phyloP scores from a whole-genome alignment of 2,113 vertebrate genomes.

The Emydura subglobosa region DNA sequence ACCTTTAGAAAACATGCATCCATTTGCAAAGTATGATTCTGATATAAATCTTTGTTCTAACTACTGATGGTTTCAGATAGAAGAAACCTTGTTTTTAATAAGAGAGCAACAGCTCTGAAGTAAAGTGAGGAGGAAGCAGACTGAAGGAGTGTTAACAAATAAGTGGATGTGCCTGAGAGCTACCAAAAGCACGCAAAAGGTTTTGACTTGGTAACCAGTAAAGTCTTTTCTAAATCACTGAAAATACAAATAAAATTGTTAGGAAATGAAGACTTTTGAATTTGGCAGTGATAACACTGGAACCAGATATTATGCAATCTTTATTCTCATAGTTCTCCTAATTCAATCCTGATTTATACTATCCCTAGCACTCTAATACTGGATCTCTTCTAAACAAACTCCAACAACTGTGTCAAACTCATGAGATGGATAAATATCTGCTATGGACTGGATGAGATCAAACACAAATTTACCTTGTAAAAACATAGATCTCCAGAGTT shows the following conservation, averaged over 20 bases:
- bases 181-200: not conserved
- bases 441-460: not conserved
- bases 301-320: fast-evolving
- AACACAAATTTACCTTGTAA: not conserved
- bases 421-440: not conserved
- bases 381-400: not conserved
- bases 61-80: not conserved
- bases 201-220: not conserved
- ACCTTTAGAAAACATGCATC: conserved; percentile 5
- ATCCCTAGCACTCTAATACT: too few relatives aligned
- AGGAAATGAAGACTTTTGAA: not conserved
- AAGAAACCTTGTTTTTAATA: not conserved
- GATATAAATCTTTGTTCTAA: not conserved
- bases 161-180: conserved; percentile 11
- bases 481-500: fast-evolving
- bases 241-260: not conserved
- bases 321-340: not conserved
- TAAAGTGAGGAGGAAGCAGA: conserved; percentile 8
- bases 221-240: not conserved
- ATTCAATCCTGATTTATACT: not conserved
- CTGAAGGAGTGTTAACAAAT: conserved; percentile 23
- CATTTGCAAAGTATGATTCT: not conserved
- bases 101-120: conserved; percentile 15
- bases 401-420: not conserved
- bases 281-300: not conserved